Evolutionary conservation across 2,888 invertebrate genomes (phyloP).

Genomic region (Nectonema munidae): DNA sequence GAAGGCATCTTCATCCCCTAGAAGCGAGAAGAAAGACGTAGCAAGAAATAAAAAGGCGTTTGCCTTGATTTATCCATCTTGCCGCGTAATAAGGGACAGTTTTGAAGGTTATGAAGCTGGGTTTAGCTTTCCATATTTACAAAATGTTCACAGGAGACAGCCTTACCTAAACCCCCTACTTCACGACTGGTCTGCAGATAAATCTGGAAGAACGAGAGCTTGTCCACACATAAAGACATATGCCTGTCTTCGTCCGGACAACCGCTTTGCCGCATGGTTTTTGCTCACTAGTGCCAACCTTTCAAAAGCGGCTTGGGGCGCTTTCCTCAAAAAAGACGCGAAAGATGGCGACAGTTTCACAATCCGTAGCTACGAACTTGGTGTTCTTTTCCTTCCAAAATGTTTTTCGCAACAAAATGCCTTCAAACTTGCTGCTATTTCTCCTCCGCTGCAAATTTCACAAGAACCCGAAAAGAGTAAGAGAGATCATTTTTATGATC

Average conservation of each 20-base stretch:
- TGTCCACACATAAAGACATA: constrained; percentile 87
- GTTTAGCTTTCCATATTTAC: constrained; percentile 52
- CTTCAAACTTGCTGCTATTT: not conserved
- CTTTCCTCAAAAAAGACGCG: constrained; percentile 30
- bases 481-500: too few relatives aligned
- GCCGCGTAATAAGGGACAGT: constrained; percentile 47
- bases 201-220: constrained; percentile 37
- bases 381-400: constrained; percentile 50
- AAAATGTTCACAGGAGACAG: constrained; percentile 44
- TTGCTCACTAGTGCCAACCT: constrained; percentile 41
- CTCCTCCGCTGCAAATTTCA: too few relatives aligned
- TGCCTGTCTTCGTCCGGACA: constrained; percentile 31
- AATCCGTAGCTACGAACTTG: constrained; percentile 57
- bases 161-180: constrained; percentile 42
- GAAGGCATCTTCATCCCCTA: not conserved
- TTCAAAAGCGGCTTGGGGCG: constrained; percentile 88
- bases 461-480: too few relatives aligned
- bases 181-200: constrained; percentile 39
- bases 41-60: too few relatives aligned
- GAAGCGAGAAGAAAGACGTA: not conserved
- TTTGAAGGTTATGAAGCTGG: constrained; percentile 53
- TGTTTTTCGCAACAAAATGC: constrained; percentile 27
- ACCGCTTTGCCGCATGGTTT: not conserved
- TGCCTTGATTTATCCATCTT: constrained; percentile 35
- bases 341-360: constrained; percentile 29